Percentiles rank a stretch among this genome's conserved stretches.
phyloP scores from a whole-genome alignment of 1,140 invertebrate species.

The Metaphire vulgaris region DNA sequence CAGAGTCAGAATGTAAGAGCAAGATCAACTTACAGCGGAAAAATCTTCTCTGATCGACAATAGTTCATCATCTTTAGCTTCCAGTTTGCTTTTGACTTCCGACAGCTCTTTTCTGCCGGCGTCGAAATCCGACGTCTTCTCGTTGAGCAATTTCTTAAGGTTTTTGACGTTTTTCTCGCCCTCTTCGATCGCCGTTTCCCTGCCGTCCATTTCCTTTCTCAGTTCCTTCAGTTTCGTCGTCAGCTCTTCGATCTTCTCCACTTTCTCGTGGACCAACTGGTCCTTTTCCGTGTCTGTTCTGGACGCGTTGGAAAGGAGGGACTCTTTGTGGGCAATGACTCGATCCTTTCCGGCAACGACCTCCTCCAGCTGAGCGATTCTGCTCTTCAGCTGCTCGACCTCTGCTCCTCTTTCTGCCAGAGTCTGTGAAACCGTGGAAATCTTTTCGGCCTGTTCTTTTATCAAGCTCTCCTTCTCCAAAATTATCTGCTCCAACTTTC shows the following conservation, averaged over 20 bases:
- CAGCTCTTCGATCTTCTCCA: conserved; percentile 10
- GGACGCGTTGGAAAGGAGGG: neutral
- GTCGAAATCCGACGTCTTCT: neutral
- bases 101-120: neutral
- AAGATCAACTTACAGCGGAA: neutral
- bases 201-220: neutral
- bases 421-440: neutral
- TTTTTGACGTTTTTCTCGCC: conserved; percentile 1
- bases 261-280: neutral
- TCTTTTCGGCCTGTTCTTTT: neutral
- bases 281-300: conserved; percentile 4
- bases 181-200: conserved; percentile 5
- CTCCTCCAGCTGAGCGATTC: neutral
- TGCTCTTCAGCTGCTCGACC: neutral
- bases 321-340: neutral
- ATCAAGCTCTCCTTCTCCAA: conserved; percentile 16
- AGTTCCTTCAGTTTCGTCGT: conserved; percentile 8
- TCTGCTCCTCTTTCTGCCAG: neutral
- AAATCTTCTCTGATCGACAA: conserved; percentile 4
- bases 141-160: neutral
- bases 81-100: neutral
- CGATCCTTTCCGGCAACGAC: neutral
- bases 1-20: too few relatives aligned
- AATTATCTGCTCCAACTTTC: conserved; percentile 25
- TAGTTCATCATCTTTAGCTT: conserved; percentile 1